A percentile compares a stretch with the other conserved stretches of the same genome.
phyloP scores from a whole-genome alignment of 2,888 invertebrate species.

The Pachydiplax longipennis region DNA sequence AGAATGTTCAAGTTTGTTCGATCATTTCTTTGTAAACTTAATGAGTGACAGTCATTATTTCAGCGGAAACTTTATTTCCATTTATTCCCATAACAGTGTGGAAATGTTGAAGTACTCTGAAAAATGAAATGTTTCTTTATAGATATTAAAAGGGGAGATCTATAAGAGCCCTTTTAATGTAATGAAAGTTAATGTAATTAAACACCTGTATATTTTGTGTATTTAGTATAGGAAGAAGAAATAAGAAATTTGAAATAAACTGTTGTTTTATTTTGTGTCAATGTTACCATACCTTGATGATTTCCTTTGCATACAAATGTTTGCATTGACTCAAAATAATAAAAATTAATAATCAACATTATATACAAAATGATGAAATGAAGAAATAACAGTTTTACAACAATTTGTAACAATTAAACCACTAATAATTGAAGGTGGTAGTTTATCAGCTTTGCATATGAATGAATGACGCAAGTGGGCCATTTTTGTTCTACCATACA shows the following conservation, averaged over 20 bases:
- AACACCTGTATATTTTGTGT: conserved; percentile 43
- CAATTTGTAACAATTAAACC: too few relatives aligned
- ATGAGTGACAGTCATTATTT: conserved; percentile 2
- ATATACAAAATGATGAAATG: too few relatives aligned
- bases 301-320: too few relatives aligned
- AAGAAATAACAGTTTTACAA: too few relatives aligned
- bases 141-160: conserved; percentile 7
- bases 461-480: too few relatives aligned
- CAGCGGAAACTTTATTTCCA: neutral
- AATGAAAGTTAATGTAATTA: conserved; percentile 33
- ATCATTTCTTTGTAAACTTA: conserved; percentile 2
- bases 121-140: conserved; percentile 33
- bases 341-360: too few relatives aligned
- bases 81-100: neutral
- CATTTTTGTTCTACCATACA: too few relatives aligned
- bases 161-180: conserved; percentile 20
- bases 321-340: too few relatives aligned
- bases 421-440: too few relatives aligned
- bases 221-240: conserved; percentile 30
- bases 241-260: conserved; percentile 26
- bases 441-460: too few relatives aligned
- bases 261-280: neutral
- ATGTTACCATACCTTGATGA: neutral
- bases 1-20: conserved; percentile 1
- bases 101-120: conserved; percentile 20